Evolutionary conservation across 2,797 vertebrate species (phyloP).

Genomic region (Sebastes minor): DNA sequence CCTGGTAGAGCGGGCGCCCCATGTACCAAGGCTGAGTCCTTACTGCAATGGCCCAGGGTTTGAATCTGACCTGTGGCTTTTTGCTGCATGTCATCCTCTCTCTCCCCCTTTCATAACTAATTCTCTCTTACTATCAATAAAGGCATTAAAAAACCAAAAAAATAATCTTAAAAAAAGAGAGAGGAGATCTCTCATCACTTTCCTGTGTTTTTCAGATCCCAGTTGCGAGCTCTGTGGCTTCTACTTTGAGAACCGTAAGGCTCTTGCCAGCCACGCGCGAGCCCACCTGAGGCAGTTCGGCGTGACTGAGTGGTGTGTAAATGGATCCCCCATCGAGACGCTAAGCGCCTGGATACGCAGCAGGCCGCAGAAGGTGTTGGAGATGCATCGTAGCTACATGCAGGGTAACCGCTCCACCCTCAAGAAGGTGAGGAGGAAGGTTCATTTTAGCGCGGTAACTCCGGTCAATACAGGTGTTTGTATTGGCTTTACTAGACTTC

Average conservation of each 20-base stretch:
- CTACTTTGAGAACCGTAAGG: slow-evolving; percentile 97
- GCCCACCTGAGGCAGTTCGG: slow-evolving; percentile 96
- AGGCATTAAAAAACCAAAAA: too few species aligned
- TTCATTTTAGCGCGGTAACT: neutral
- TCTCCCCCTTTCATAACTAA: too few species aligned
- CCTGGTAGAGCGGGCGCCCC: too few species aligned
- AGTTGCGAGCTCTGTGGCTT: slow-evolving; percentile 96
- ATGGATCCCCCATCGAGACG: slow-evolving; percentile 96
- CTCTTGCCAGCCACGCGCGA: slow-evolving; percentile 93
- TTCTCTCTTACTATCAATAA: too few species aligned
- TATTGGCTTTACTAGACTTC: neutral
- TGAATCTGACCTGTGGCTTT: too few species aligned
- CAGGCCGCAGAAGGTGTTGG: slow-evolving; percentile 90
- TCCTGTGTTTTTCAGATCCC: slow-evolving; percentile 77
- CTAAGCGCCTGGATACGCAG: slow-evolving; percentile 97
- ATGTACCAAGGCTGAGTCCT: too few species aligned
- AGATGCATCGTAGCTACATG: slow-evolving; percentile 94
- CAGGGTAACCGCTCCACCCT: slow-evolving; percentile 88
- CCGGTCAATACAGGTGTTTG: neutral
- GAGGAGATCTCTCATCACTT: neutral
- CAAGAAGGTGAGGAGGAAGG: slow-evolving; percentile 86
- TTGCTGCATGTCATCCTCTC: too few species aligned
- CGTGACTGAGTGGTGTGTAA: slow-evolving; percentile 97
- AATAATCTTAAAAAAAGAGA: neutral
- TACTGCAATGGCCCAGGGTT: too few species aligned